Evolutionary conservation across 2,113 vertebrate genomes (phyloP).

Genomic region (Fregata magnificens): DNA sequence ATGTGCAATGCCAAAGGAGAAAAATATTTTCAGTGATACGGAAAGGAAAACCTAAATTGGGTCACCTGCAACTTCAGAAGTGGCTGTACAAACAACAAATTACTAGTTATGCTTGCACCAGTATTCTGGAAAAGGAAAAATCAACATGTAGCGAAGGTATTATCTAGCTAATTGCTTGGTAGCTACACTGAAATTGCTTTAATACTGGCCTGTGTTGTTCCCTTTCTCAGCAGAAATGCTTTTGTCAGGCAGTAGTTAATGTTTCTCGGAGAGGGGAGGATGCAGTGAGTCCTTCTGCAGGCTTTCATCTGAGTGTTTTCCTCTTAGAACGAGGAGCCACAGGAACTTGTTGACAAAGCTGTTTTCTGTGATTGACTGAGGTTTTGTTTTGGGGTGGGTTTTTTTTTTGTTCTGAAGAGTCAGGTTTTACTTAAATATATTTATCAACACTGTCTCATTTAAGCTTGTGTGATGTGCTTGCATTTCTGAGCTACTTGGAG

Average conservation of each 20-base stretch:
- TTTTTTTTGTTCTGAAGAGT: background rate
- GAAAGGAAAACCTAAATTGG: background rate
- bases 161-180: background rate
- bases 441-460: background rate
- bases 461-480: background rate
- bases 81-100: background rate
- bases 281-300: background rate
- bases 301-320: background rate
- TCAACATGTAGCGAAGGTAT: background rate
- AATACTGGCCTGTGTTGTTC: background rate
- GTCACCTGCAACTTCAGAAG: background rate
- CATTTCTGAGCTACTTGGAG: background rate
- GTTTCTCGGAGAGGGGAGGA: background rate
- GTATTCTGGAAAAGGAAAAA: background rate
- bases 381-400: background rate
- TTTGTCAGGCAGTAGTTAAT: background rate
- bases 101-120: background rate
- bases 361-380: background rate
- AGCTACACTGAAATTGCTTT: background rate
- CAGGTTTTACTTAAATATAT: constrained; percentile 4
- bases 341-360: constrained; percentile 13
- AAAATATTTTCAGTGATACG: background rate
- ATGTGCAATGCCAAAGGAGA: background rate
- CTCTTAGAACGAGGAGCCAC: background rate
- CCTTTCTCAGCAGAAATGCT: background rate